Evolutionary conservation across 2,113 vertebrate species (phyloP).

Genomic region (Rhinoderma darwinii): DNA sequence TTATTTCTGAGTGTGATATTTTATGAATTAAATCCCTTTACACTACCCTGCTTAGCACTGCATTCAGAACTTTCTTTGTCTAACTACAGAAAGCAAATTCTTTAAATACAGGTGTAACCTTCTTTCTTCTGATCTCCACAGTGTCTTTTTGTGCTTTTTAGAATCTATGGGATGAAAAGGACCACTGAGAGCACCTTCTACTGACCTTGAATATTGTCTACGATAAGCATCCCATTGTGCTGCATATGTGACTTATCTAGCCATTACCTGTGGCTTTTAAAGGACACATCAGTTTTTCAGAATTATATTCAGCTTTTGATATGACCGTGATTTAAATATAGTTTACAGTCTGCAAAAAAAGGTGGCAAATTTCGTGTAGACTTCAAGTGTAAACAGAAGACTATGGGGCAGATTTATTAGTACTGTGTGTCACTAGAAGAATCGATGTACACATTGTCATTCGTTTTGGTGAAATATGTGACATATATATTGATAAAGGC

Average conservation of each 20-base stretch:
- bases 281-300: background rate
- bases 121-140: conserved; percentile 36
- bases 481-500: too few species aligned
- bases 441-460: too few species aligned
- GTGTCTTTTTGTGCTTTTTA: conserved; percentile 35
- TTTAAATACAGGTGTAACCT: conserved; percentile 45
- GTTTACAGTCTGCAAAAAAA: background rate
- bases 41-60: conserved; percentile 29
- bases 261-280: conserved; percentile 23
- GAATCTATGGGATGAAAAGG: conserved; percentile 17
- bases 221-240: conserved; percentile 9
- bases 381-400: too few species aligned
- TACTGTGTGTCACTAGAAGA: background rate
- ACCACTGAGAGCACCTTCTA: conserved; percentile 19
- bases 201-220: conserved; percentile 33
- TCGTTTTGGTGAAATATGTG: too few species aligned
- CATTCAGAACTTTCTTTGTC: conserved; percentile 33
- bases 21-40: conserved; percentile 24
- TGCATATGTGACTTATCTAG: conserved; percentile 6
- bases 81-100: conserved; percentile 17
- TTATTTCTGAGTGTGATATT: background rate
- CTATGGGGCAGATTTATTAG: background rate
- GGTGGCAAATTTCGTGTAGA: too few species aligned
- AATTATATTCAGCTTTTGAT: background rate
- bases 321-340: background rate